Conservation (phyloP, 2,797 vertebrate genomes). For the Naso thynnoides region DNA sequence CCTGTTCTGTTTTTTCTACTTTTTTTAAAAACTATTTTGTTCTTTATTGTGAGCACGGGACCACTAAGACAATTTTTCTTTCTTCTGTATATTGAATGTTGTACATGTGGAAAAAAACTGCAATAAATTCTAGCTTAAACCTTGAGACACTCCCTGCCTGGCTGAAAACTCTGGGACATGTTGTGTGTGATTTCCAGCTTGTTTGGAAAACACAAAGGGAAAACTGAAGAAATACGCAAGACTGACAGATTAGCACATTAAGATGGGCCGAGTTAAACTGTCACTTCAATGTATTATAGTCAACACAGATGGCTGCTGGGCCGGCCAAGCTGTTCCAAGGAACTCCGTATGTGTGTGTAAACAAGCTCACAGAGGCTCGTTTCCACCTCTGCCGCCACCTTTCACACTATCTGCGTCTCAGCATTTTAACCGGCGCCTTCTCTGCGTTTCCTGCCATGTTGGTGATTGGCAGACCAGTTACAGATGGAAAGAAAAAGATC, state of each 20-base stretch:
- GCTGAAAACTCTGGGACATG: not conserved
- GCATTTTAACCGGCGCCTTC: slow-evolving; percentile 1
- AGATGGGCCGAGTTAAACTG: slow-evolving; percentile 51
- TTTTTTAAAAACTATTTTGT: not conserved
- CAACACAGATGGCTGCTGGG: slow-evolving; percentile 67
- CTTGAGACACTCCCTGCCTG: not conserved
- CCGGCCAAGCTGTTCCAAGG: slow-evolving; percentile 50
- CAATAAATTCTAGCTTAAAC: not conserved
- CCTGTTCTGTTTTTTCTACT: not conserved
- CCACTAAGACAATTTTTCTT: not conserved
- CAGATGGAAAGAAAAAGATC: not conserved
- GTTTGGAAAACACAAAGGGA: slow-evolving; percentile 8
- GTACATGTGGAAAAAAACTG: not conserved
- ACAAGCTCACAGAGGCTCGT: slow-evolving; percentile 13
- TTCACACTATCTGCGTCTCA: not conserved
- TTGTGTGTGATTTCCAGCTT: slow-evolving; percentile 2
- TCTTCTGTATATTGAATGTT: not conserved
- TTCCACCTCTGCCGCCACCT: not conserved
- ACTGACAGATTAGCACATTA: slow-evolving; percentile 53
- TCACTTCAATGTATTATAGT: slow-evolving; percentile 58
- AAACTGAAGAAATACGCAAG: not conserved
- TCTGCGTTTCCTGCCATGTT: not conserved
- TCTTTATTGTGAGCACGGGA: not conserved
- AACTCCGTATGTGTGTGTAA: slow-evolving; percentile 13
- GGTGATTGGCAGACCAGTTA: slow-evolving; percentile 9